These are phyloP conservation scores for Sternarchorhynchus goeldii DNA, from an alignment of 2,797 vertebrate genomes.

Conservation along the genomic window DNA sequence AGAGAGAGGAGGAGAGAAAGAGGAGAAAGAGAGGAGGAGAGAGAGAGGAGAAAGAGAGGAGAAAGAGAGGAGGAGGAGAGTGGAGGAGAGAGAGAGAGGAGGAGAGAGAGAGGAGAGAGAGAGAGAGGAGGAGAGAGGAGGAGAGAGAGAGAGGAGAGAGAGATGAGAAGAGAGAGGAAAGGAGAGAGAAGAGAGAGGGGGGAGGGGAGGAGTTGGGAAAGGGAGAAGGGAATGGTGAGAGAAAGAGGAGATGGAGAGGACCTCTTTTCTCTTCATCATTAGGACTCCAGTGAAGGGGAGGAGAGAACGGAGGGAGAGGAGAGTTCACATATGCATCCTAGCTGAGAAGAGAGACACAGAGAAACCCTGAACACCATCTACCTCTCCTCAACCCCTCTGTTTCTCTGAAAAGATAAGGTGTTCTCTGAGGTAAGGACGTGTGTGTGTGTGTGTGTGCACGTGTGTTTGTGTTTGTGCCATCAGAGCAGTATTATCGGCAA, in stretches of 20 bases:
- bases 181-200: not conserved
- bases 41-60: constrained; percentile 22
- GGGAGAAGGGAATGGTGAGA: too few relatives aligned
- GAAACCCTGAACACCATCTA: constrained; percentile 7
- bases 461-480: constrained; percentile 10
- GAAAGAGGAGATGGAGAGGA: too few relatives aligned
- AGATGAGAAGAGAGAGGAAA: not conserved
- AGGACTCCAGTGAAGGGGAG: constrained; percentile 32
- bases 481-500: not conserved
- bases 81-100: constrained; percentile 40
- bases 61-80: constrained; percentile 18
- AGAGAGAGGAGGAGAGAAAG: too few relatives aligned
- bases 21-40: constrained; percentile 21
- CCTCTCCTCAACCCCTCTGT: constrained; percentile 11
- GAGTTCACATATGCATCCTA: constrained; percentile 35
- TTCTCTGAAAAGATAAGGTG: constrained; percentile 3
- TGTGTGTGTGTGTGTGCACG: constrained; percentile 3
- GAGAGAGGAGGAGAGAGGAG: constrained; percentile 25
- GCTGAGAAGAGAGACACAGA: constrained; percentile 28
- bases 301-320: constrained; percentile 22
- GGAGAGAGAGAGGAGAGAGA: constrained; percentile 10
- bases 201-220: not conserved
- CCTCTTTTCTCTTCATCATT: constrained; percentile 12
- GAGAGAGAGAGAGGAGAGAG: not conserved
- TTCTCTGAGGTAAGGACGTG: constrained; percentile 30